Evolutionary conservation across 2,888 invertebrate genomes (phyloP).

Genomic region (Protonemura montana): DNA sequence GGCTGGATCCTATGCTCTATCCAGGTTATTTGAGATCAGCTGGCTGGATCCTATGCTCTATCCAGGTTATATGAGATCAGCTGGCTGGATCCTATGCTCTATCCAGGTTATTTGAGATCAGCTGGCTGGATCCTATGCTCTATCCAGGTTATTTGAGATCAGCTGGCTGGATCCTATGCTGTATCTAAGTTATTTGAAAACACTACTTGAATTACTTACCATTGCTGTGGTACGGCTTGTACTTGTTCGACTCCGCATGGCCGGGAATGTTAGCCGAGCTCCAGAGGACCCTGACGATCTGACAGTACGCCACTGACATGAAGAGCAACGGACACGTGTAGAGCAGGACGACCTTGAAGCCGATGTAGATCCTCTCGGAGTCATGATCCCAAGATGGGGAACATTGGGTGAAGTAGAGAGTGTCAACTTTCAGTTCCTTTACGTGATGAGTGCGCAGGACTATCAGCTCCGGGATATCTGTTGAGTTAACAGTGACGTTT

Average conservation of each 20-base stretch:
- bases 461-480: conserved; percentile 81
- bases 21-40: too few species aligned
- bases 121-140: too few species aligned
- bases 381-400: conserved; percentile 73
- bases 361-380: conserved; percentile 74
- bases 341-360: conserved; percentile 74
- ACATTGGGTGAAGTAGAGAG: conserved; percentile 75
- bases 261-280: conserved; percentile 80
- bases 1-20: too few species aligned
- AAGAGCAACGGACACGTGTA: conserved; percentile 82
- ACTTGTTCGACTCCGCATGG: conserved; percentile 58
- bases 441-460: conserved; percentile 70
- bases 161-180: too few species aligned
- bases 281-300: conserved; percentile 85
- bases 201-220: conserved; percentile 40
- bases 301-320: conserved; percentile 85
- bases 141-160: too few species aligned
- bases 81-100: too few species aligned
- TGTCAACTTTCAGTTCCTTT: conserved; percentile 62
- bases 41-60: too few species aligned
- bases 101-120: too few species aligned
- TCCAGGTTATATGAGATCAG: too few species aligned
- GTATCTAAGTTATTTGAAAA: too few species aligned
- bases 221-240: conserved; percentile 41
- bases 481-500: too few species aligned